These are phyloP conservation scores for Cavia porcellus DNA, from an alignment of 2,113 vertebrate genomes.

Conservation along the genomic window DNA sequence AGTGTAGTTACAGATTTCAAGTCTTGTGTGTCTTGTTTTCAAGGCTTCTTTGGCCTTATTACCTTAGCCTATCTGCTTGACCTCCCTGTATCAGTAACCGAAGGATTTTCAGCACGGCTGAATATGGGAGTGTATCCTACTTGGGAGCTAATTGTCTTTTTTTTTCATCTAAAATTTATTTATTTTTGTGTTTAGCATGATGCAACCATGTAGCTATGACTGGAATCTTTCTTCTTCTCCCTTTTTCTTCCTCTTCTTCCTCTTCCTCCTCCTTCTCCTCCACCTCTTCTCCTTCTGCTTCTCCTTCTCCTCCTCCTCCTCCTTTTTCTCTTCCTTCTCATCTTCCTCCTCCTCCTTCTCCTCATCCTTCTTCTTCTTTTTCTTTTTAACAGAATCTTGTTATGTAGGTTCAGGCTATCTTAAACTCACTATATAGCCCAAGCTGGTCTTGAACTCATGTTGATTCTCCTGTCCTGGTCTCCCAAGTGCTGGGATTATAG, in stretches of 20 bases:
- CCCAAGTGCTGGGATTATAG: neutral
- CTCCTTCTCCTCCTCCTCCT: too few relatives aligned
- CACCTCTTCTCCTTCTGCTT: too few relatives aligned
- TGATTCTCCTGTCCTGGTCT: neutral
- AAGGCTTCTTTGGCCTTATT: conserved; percentile 54
- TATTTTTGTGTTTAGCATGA: conserved; percentile 31
- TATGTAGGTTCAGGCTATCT: neutral
- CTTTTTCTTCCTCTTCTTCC: too few relatives aligned
- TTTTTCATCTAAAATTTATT: conserved; percentile 63
- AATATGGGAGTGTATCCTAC: conserved; percentile 61
- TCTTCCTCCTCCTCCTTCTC: too few relatives aligned
- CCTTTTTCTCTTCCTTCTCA: too few relatives aligned
- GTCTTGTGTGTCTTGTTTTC: conserved; percentile 42
- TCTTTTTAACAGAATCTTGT: neutral
- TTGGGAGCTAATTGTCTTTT: conserved; percentile 38
- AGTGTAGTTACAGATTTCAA: conserved; percentile 19
- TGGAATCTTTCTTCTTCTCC: neutral
- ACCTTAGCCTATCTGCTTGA: conserved; percentile 8
- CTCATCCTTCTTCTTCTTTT: neutral
- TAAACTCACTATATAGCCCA: neutral
- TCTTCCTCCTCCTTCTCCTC: too few relatives aligned
- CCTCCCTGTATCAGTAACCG: conserved; percentile 38
- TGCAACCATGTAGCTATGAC: conserved; percentile 18
- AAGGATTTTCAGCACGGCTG: conserved; percentile 45
- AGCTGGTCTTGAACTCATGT: neutral